Percentiles rank a stretch among this genome's conserved stretches.
phyloP scores from a whole-genome alignment of 2,888 invertebrate genomes.

The Clitarchus hookeri region DNA sequence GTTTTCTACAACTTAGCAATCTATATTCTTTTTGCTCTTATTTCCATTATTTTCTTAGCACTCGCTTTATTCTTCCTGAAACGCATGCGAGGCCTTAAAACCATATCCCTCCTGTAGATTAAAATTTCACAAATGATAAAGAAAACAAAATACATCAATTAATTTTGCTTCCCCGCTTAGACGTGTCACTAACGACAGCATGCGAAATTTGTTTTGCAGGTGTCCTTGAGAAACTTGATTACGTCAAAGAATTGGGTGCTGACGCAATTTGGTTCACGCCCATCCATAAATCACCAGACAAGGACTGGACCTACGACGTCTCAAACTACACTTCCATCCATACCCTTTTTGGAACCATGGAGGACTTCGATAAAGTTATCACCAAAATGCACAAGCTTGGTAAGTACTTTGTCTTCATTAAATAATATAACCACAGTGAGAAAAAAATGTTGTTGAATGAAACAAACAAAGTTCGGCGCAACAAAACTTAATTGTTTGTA shows the following conservation, averaged over 20 bases:
- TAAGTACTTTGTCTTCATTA: background rate
- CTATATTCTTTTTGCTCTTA: too few relatives aligned
- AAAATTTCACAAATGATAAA: too few relatives aligned
- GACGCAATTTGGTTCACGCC: constrained; percentile 6
- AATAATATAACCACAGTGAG: background rate
- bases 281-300: background rate
- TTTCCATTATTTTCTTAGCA: too few relatives aligned
- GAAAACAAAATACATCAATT: too few relatives aligned
- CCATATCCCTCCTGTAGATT: too few relatives aligned
- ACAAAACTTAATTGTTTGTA: too few relatives aligned
- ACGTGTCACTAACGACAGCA: too few relatives aligned
- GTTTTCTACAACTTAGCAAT: too few relatives aligned
- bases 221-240: background rate
- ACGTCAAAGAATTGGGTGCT: background rate
- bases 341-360: background rate
- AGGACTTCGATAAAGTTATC: background rate
- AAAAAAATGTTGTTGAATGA: background rate
- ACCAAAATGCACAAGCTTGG: background rate
- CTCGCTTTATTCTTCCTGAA: too few relatives aligned
- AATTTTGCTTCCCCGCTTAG: too few relatives aligned
- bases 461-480: too few relatives aligned
- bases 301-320: background rate
- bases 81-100: too few relatives aligned
- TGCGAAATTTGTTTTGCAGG: background rate
- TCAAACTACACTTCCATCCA: background rate